These are phyloP conservation scores for Aplysina aerophoba DNA, from an alignment of 37 sponge, comb jelly and placozoan species.

Conservation along the genomic window DNA sequence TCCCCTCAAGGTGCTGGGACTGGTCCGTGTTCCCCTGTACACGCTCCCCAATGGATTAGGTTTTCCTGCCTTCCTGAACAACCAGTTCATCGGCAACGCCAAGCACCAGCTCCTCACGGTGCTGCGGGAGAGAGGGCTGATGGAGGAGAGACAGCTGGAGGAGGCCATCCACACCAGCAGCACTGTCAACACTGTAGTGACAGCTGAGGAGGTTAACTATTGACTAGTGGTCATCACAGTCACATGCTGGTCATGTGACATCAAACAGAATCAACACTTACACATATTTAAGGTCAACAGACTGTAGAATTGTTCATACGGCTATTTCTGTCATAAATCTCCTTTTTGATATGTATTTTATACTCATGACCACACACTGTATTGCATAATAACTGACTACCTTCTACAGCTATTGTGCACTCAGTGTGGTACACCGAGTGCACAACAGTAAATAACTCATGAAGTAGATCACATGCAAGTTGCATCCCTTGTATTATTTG, in stretches of 20 bases:
- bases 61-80: slow-evolving; percentile 73
- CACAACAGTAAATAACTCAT: too few species aligned
- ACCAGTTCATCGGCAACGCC: slow-evolving; percentile 74
- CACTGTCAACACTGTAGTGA: slow-evolving; percentile 42
- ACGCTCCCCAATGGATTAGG: slow-evolving; percentile 87
- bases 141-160: slow-evolving; percentile 39
- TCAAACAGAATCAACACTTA: not conserved
- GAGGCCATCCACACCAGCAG: slow-evolving; percentile 41
- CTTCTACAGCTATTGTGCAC: too few species aligned
- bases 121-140: slow-evolving; percentile 37
- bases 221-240: slow-evolving; percentile 26
- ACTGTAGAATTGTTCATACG: too few species aligned
- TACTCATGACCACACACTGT: too few species aligned
- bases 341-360: too few species aligned
- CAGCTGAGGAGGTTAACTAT: slow-evolving; percentile 35
- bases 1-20: slow-evolving; percentile 63
- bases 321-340: too few species aligned
- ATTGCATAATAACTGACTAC: too few species aligned
- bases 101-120: slow-evolving; percentile 39
- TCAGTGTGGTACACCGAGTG: too few species aligned
- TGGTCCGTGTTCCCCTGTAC: slow-evolving; percentile 70
- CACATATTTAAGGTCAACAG: too few species aligned
- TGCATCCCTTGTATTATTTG: too few species aligned
- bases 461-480: too few species aligned
- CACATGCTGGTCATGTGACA: not conserved